Percentiles rank a stretch among this genome's conserved stretches.
These are phyloP conservation scores for Hydrotaea diabolus DNA, from an alignment of 2,888 invertebrate species.

Conservation along the genomic window DNA sequence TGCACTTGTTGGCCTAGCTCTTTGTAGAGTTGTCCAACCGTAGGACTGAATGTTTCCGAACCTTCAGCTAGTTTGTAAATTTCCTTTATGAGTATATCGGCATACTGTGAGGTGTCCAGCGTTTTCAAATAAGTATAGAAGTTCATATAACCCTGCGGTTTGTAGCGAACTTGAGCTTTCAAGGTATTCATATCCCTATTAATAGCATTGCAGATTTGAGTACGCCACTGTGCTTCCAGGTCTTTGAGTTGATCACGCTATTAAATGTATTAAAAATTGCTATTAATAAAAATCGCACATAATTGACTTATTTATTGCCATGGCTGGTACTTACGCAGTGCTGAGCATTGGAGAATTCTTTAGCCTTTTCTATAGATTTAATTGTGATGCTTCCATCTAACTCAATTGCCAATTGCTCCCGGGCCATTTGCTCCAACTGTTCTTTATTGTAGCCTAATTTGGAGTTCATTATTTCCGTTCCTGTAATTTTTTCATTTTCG, in stretches of 20 bases:
- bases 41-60: constrained; percentile 90
- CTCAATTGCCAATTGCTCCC: constrained; percentile 87
- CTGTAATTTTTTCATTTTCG: constrained; percentile 73
- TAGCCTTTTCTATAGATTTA: constrained; percentile 83
- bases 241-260: constrained; percentile 85
- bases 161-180: constrained; percentile 83
- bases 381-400: constrained; percentile 85
- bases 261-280: too few relatives aligned
- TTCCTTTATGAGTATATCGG: constrained; percentile 86
- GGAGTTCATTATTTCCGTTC: constrained; percentile 77
- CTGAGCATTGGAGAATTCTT: constrained; percentile 77
- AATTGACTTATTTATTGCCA: background rate
- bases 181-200: constrained; percentile 86
- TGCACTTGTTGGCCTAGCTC: constrained; percentile 87
- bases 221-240: constrained; percentile 86
- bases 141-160: constrained; percentile 83
- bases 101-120: constrained; percentile 83
- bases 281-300: too few relatives aligned
- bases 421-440: constrained; percentile 82
- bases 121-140: constrained; percentile 88
- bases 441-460: constrained; percentile 82
- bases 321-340: constrained; percentile 81
- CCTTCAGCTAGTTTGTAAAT: constrained; percentile 87
- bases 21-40: constrained; percentile 84
- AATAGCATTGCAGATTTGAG: constrained; percentile 84